phyloP scores from a whole-genome alignment of 2,888 invertebrate species.

The Mamestra brassicae region DNA sequence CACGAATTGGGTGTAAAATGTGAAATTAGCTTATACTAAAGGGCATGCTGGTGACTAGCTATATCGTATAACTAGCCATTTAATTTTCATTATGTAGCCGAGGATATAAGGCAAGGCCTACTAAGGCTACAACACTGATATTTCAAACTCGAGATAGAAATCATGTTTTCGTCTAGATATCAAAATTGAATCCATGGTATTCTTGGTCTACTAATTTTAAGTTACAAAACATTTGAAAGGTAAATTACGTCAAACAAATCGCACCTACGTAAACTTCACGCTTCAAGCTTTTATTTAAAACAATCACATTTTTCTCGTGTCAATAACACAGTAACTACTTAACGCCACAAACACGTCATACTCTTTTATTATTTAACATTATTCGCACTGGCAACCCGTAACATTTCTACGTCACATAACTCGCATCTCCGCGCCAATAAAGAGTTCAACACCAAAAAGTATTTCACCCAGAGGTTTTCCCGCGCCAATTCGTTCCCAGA shows the following conservation, averaged over 20 bases:
- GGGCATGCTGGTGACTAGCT: background rate
- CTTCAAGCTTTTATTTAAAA: slow-evolving; percentile 21
- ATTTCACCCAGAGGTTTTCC: slow-evolving; percentile 57
- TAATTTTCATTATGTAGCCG: too few relatives aligned
- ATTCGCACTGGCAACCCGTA: slow-evolving; percentile 15
- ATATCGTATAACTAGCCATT: too few relatives aligned
- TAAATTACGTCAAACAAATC: slow-evolving; percentile 1
- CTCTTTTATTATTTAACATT: slow-evolving; percentile 37
- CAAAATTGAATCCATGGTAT: background rate
- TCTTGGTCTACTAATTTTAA: background rate
- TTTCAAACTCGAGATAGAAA: background rate
- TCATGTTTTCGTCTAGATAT: background rate
- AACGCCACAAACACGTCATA: slow-evolving; percentile 13
- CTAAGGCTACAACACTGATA: too few relatives aligned
- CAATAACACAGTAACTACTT: slow-evolving; percentile 23
- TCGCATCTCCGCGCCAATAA: slow-evolving; percentile 50
- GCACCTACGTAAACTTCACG: slow-evolving; percentile 9
- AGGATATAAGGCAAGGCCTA: too few relatives aligned
- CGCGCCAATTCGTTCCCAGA: slow-evolving; percentile 48
- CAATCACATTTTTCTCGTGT: slow-evolving; percentile 24
- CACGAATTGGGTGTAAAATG: slow-evolving; percentile 2
- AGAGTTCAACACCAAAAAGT: slow-evolving; percentile 57
- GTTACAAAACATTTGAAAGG: background rate
- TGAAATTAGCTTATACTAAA: slow-evolving; percentile 4
- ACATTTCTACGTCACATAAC: slow-evolving; percentile 47